Evolutionary conservation across 2,113 vertebrate species (phyloP).

Genomic region (Scophthalmus maximus): DNA sequence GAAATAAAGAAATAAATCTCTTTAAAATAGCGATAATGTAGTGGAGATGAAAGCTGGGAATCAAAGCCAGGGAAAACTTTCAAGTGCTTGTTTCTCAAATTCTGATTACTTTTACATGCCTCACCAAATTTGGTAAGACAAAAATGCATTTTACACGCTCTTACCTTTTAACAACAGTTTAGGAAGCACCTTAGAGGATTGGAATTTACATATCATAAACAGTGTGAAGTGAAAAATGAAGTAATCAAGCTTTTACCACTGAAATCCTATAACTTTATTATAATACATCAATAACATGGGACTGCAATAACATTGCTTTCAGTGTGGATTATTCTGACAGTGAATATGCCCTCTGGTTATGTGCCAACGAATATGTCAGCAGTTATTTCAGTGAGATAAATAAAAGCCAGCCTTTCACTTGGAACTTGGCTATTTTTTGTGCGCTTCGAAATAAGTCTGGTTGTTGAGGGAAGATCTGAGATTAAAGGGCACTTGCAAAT

Average conservation of each 20-base stretch:
- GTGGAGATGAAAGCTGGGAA: no score
- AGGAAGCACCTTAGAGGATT: not conserved
- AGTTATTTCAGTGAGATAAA: conserved; percentile 1
- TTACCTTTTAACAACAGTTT: no score
- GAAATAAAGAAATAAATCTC: no score
- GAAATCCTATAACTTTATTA: conserved; percentile 63
- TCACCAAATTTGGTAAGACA: no score
- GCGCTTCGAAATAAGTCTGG: conserved; percentile 39
- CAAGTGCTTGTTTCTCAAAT: no score
- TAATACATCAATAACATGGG: conserved; percentile 61
- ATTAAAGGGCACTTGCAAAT: conserved; percentile 39
- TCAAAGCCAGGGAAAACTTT: no score
- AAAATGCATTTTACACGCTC: no score
- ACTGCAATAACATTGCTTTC: conserved; percentile 25
- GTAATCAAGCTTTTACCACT: conserved; percentile 14
- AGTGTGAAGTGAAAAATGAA: not conserved
- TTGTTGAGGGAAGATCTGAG: conserved; percentile 2
- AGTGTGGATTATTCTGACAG: not conserved
- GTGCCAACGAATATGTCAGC: not conserved
- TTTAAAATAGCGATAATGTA: no score
- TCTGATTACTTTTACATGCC: no score
- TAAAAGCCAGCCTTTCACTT: conserved; percentile 26
- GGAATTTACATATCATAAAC: not conserved
- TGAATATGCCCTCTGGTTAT: conserved; percentile 19
- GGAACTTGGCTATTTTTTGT: conserved; percentile 47